Base-by-base conservation (phyloP, 2,888 invertebrate genomes). In the Priocnemis perturbator region DNA sequence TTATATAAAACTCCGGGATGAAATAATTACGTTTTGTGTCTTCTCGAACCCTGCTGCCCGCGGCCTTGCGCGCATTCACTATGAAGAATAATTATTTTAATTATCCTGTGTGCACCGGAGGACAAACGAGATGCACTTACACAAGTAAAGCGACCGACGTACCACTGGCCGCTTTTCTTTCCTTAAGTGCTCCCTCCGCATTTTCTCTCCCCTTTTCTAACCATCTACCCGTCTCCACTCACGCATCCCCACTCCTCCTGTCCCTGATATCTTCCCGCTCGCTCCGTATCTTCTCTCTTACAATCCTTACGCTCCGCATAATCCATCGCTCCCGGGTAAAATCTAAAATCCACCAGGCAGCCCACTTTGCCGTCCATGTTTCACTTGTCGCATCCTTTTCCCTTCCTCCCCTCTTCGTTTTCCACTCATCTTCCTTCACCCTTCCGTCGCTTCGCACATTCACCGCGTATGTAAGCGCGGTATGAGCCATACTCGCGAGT, bases 241-340 rank as follows among this genome's bases (percentile, higher is more conserved):
- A 20, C 37, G n/a, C 45, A 14, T 5, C 11, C 37, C 30, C 55
- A 26, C 17, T 23, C 52, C 47, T 30, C 30, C 58, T 50, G 37
- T 19, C 7, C 37, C 9, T 37, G 20, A 19, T 17, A 11, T 26
- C 37, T 48, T 26, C 45, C 50, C 55, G 26, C 47, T 60, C 70
- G 59, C 37, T 11, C 17, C 5, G 50, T 17, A 50, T 50, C 19
- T n/a, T 60, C 44, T 58, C 60, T 58, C 69, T 68, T 60, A 44
- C 56, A 50, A 68, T 71, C 58, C 73, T 69, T 64, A 60, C 60
- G 67, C 64, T 64, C 1, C 67, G 68, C 67, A 69, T 76, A 78
- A 74, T 76, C 70, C 62, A 74, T 72, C 64, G 77, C 72, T 65
- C 48, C 45, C 20, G 66, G 79, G 67, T 70, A 65, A 74, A 69